Evolutionary conservation across 2,888 invertebrate genomes (phyloP), one percentile per base, ranked within the genome.

Genomic region (Pinctada fucata): DNA sequence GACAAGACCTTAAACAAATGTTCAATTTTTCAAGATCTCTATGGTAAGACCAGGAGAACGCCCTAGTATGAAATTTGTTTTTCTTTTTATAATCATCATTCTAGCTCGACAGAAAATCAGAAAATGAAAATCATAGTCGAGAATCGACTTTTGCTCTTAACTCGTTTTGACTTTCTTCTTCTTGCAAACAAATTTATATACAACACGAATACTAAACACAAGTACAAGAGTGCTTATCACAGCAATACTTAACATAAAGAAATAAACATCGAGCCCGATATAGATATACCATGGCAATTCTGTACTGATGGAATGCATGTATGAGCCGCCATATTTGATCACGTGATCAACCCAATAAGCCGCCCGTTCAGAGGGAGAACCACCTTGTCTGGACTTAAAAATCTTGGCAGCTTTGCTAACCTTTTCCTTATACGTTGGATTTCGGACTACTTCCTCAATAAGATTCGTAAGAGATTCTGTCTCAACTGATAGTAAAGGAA

Each of bases 341-440:
- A 89, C 83, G 72, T 88, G 86, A 73, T 88, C 88, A 13, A 88
- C 79, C 87, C 88, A 88, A 67, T 77, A 86, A 3, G 84, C 86
- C 5, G 86, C 87, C 66, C 85, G 81, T 63, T 86, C 79, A 45
- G 69, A 63, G 3, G 89, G 85, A 47, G 77, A 79, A 50, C 77
- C 64, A 50, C 77, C 64, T 58, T 75, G 69, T 45, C 79, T 73
- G 47, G 69, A 70, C 3, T 75, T 74, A 51, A 83, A 84, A n/a
- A 87, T 80, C 48, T 58, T 13, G 2, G 87, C 84, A 13, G 82
- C 84, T 31, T 68, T 72, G 16, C 72, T 68, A 6, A 87, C 83
- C 0, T 76, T 83, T 4, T 79, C 50, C 63, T 51, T 72, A 64
- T 83, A 87, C 0, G 52, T 76, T 3, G 73, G 47, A 72, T 86